A percentile compares a stretch with the other conserved stretches of the same genome.
These are phyloP conservation scores for Craseonycteris thonglongyai DNA, from an alignment of 2,113 vertebrate genomes.

Conservation along the genomic window DNA sequence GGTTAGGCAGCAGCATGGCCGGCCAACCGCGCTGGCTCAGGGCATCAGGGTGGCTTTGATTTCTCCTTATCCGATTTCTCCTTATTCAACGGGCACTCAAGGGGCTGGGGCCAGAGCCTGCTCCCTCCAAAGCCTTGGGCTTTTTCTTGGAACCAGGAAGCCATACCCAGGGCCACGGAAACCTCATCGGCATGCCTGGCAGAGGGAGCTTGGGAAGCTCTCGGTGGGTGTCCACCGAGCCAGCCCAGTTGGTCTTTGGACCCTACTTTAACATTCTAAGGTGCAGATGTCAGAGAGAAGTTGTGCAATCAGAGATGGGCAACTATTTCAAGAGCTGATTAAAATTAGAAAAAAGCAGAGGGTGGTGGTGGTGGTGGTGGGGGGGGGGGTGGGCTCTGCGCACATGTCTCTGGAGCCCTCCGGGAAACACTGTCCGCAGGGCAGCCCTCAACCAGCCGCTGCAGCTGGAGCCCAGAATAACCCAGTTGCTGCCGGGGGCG, in stretches of 20 bases:
- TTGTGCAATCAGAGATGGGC: not conserved
- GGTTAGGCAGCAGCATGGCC: not conserved
- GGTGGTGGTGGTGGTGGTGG: too few species aligned
- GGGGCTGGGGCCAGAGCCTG: not conserved
- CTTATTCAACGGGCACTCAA: not conserved
- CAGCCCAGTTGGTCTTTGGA: not conserved
- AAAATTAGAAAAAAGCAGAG: not conserved
- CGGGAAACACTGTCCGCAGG: not conserved
- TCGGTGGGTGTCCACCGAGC: too few species aligned
- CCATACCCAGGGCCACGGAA: not conserved
- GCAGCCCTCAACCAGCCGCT: not conserved
- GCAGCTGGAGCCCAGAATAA: not conserved
- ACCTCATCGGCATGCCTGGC: accelerated
- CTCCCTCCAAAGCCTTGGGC: not conserved
- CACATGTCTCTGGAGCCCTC: not conserved
- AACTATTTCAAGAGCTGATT: slow-evolving; percentile 5
- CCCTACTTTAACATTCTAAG: not conserved
- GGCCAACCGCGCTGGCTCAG: not conserved
- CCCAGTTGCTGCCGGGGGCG: too few species aligned
- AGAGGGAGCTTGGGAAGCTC: not conserved
- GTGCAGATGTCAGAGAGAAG: not conserved
- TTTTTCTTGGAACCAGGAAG: not conserved
- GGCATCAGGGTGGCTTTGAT: not conserved
- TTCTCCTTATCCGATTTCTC: not conserved
- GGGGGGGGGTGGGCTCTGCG: not conserved